These are phyloP conservation scores for Ectemnius lituratus DNA, from an alignment of 2,888 invertebrate genomes.

Conservation along the genomic window DNA sequence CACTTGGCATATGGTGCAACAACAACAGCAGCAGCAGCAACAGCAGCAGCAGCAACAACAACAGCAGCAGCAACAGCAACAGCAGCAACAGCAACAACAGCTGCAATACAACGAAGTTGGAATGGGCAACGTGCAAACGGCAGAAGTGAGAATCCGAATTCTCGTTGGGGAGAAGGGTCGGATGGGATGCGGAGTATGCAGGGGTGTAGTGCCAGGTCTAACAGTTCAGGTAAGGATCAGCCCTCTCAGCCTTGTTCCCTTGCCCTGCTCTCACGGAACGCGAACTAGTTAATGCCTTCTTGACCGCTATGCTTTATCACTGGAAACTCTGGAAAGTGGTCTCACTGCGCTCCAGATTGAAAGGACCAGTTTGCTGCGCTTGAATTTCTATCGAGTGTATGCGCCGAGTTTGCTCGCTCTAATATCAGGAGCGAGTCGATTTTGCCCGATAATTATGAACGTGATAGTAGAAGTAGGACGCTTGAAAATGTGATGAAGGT, in stretches of 20 bases:
- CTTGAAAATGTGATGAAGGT: background rate
- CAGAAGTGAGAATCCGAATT: constrained; percentile 86
- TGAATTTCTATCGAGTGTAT: background rate
- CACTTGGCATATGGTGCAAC: constrained; percentile 90
- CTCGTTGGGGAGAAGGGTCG: constrained; percentile 90
- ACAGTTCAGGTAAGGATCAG: constrained; percentile 71
- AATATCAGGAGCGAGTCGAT: background rate
- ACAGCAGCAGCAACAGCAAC: background rate
- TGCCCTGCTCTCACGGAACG: background rate
- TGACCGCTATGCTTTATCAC: constrained; percentile 10
- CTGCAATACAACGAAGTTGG: constrained; percentile 78
- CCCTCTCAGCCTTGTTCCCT: background rate
- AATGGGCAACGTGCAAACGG: constrained; percentile 81
- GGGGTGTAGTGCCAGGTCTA: constrained; percentile 74
- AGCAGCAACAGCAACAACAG: constrained; percentile 79
- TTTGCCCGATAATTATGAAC: background rate
- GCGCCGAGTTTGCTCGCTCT: no score
- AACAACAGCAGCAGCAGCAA: constrained; percentile 76
- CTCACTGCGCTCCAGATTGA: background rate
- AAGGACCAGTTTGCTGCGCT: constrained; percentile 1
- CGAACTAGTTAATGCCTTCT: constrained; percentile 1
- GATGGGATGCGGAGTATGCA: constrained; percentile 87
- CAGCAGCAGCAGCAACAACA: constrained; percentile 59
- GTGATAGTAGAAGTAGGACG: background rate
- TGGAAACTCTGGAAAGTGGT: constrained; percentile 4